These are phyloP conservation scores for Scylla paramamosain DNA, from an alignment of 1,140 invertebrate genomes.

Conservation along the genomic window DNA sequence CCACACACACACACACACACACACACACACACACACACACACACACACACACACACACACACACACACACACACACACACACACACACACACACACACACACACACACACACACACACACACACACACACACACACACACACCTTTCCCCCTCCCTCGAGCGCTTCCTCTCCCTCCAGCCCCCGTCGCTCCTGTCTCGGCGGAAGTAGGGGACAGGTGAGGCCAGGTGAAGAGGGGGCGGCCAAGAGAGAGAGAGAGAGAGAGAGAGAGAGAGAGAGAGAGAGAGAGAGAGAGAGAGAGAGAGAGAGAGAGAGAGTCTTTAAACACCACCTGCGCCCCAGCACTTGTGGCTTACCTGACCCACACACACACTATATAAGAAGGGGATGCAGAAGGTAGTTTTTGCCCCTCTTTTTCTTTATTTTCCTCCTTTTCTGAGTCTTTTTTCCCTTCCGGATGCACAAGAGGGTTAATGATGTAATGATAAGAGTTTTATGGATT, in stretches of 20 bases:
- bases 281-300: neutral
- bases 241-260: too few species aligned
- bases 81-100: too few species aligned
- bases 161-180: neutral
- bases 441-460: constrained; percentile 1
- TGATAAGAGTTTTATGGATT: constrained; percentile 18
- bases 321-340: neutral
- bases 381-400: neutral
- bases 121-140: too few species aligned
- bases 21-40: neutral
- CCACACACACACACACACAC: too few species aligned
- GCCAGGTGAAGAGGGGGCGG: neutral
- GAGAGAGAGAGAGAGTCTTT: neutral
- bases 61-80: too few species aligned
- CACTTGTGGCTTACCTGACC: constrained; percentile 10
- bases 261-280: neutral
- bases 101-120: too few species aligned
- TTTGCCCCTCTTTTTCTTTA: neutral
- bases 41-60: neutral
- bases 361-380: neutral
- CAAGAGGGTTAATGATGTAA: neutral
- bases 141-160: neutral
- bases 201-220: constrained; percentile 9
- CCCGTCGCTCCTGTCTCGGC: neutral
- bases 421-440: neutral